A percentile compares a stretch with the other conserved stretches of the same genome.
Evolutionary conservation across 2,888 invertebrate genomes (phyloP).

Genomic region (Thymelicus sylvestris): DNA sequence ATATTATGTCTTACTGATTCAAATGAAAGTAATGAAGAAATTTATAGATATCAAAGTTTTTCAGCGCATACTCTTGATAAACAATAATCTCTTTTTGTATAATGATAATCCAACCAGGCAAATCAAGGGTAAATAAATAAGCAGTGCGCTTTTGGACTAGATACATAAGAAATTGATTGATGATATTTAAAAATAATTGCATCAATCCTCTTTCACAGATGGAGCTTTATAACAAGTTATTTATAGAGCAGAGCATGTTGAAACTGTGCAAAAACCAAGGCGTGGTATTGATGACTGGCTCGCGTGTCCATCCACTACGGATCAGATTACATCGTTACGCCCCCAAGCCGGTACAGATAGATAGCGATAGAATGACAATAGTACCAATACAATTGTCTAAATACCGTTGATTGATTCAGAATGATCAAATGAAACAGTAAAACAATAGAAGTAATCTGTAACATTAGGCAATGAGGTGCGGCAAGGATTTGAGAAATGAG

Average conservation of each 20-base stretch:
- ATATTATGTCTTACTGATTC: no score
- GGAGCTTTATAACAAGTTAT: conserved; percentile 15
- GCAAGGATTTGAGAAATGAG: background rate
- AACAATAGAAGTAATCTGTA: background rate
- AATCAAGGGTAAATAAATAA: background rate
- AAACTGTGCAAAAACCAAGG: conserved; percentile 25
- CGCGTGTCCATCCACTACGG: conserved; percentile 29
- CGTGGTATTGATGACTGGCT: conserved; percentile 21
- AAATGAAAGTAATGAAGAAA: no score
- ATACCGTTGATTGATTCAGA: conserved; percentile 20
- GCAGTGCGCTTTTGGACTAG: background rate
- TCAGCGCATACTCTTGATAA: background rate
- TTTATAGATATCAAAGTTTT: no score
- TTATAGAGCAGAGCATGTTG: conserved; percentile 15
- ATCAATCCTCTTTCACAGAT: conserved; percentile 8
- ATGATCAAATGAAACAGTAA: conserved; percentile 21
- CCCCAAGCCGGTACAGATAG: conserved; percentile 5
- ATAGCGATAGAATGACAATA: conserved; percentile 28
- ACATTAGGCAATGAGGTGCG: background rate
- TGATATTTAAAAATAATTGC: conserved; percentile 2
- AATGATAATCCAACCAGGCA: background rate
- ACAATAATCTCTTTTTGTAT: background rate
- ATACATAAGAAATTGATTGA: background rate
- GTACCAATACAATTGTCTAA: conserved; percentile 13
- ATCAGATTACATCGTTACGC: conserved; percentile 32